Evolutionary conservation across 1,140 invertebrate genomes (phyloP).

Genomic region (Scaptomyza montana): DNA sequence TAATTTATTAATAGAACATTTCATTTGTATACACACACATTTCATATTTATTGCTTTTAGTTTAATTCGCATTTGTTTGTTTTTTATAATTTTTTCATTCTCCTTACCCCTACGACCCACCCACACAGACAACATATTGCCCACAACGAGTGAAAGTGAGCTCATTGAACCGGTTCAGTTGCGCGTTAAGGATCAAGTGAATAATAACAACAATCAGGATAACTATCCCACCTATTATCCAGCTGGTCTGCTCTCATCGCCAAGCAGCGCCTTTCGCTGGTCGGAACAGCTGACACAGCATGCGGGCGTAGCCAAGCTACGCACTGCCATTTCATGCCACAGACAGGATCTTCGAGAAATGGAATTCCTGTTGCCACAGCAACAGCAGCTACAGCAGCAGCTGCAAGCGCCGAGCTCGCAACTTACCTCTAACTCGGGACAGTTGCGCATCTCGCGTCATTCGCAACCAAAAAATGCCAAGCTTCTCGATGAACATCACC

Average conservation of each 20-base stretch:
- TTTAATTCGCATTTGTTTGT: slow-evolving; percentile 30
- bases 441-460: slow-evolving; percentile 69
- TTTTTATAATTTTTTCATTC: slow-evolving; percentile 29
- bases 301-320: slow-evolving; percentile 74
- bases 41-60: slow-evolving; percentile 36
- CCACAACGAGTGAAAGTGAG: slow-evolving; percentile 39
- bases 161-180: slow-evolving; percentile 43
- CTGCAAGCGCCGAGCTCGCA: background rate
- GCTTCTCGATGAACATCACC: slow-evolving; percentile 47
- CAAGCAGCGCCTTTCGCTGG: slow-evolving; percentile 61
- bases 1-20: slow-evolving; percentile 37
- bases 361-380: slow-evolving; percentile 83
- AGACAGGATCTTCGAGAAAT: slow-evolving; percentile 79
- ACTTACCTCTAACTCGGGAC: background rate
- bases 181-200: slow-evolving; percentile 43
- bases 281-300: slow-evolving; percentile 73
- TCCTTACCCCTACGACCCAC: background rate
- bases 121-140: slow-evolving; percentile 61
- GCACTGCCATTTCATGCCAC: slow-evolving; percentile 74
- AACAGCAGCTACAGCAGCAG: background rate
- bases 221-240: slow-evolving; percentile 60
- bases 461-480: slow-evolving; percentile 71
- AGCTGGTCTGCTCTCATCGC: slow-evolving; percentile 45
- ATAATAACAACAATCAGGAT: slow-evolving; percentile 52
- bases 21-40: slow-evolving; percentile 53